A percentile compares a stretch with the other conserved stretches of the same genome.
Conservation (phyloP, 2,797 vertebrate genomes). For the Cygnus olor region DNA sequence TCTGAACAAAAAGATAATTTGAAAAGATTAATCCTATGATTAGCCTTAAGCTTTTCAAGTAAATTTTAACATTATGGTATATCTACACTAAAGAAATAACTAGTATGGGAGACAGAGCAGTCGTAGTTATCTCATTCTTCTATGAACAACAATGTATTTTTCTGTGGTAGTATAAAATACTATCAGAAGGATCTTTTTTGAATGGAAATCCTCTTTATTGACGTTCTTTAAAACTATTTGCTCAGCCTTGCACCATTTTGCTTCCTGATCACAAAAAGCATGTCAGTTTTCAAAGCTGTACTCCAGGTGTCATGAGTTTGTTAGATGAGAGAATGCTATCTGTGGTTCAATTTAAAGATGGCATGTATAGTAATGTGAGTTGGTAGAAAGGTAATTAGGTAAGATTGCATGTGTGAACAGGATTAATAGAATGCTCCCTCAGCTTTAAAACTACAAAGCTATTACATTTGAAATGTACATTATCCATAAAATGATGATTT, state of each 20-base stretch:
- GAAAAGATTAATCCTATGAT: not conserved
- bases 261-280: not conserved
- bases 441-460: conserved; percentile 39
- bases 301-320: not conserved
- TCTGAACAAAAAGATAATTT: not conserved
- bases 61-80: not conserved
- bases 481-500: conserved; percentile 51
- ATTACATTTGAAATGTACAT: conserved; percentile 17
- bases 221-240: not conserved
- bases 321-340: not conserved
- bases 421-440: conserved; percentile 42
- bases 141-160: not conserved
- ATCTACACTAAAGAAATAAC: not conserved
- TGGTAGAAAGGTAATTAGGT: conserved; percentile 19
- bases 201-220: not conserved
- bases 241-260: not conserved
- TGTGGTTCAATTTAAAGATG: not conserved
- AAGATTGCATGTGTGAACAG: not conserved
- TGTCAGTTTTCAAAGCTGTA: not conserved
- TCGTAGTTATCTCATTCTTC: not conserved
- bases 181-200: not conserved
- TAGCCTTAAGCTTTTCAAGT: not conserved
- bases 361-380: not conserved
- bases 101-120: not conserved
- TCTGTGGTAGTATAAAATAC: not conserved